Evolutionary conservation across 2,113 vertebrate genomes (phyloP), one percentile per base, ranked within the genome.

Genomic region (Baryphthengus martii): DNA sequence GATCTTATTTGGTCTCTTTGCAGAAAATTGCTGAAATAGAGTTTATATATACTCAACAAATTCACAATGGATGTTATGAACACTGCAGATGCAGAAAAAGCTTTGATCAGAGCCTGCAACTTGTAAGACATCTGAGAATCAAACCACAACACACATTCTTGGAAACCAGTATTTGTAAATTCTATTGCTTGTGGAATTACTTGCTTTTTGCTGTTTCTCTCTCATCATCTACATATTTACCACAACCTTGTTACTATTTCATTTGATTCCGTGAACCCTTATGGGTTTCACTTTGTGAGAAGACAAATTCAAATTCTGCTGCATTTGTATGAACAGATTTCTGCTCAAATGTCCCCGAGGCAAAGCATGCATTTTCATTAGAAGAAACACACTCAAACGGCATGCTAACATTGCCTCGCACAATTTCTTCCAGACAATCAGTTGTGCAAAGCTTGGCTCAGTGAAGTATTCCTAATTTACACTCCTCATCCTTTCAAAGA

Each of bases 301-400:
- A 95, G 84, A 87, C 44, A 91, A 92, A 92, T 87, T 89, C 91
- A 89, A 87, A 88, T 88, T 76, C 58, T 84, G 37, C 37, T 90
- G 82, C 62, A 81, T 84, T 87, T 70, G 10, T 90, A 82, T 33
- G 56, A 88, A 88, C 47, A 85, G 56, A 73, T 77, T 73, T 78
- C 72, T 93, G 72, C 62, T 93, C 35, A 76, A 85, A 83, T 44
- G 40, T 70, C 89, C 78, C 91, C 14, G 39, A 92, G 93, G 74
- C 79, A 94, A 76, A 67, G 89, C 50, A 53, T 3, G 1, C 24
- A 40, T 75, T 92, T 92, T 63, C 68, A 44, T 89, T 70, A 94
- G 45, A 87, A 81, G 80, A 72, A 90, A 89, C 49, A 80, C 18
- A 44, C 23, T 3, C 0, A 5, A 52, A 52, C 42, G 53, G 81